Conservation (phyloP, 2,113 vertebrate species). For the Heliornis fulica region DNA sequence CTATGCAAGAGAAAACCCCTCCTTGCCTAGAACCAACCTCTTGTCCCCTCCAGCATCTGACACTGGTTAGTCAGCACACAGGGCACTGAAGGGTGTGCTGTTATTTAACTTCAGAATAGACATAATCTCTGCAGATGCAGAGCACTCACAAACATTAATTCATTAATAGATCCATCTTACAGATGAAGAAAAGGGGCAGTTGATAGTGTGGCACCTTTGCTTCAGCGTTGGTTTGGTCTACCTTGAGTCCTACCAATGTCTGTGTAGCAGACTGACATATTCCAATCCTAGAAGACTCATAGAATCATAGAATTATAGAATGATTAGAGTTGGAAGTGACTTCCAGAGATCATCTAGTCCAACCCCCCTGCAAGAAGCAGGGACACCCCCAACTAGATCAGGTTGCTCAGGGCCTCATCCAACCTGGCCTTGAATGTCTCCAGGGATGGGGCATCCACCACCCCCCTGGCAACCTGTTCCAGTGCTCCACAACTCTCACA, state of each 20-base stretch:
- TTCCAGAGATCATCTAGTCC: too few species aligned
- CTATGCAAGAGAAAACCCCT: background rate
- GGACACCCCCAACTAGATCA: too few species aligned
- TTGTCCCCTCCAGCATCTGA: background rate
- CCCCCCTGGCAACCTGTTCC: too few species aligned
- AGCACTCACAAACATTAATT: background rate
- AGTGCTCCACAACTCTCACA: too few species aligned
- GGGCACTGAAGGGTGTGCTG: background rate
- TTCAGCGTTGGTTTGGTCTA: background rate
- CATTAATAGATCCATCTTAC: background rate
- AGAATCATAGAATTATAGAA: too few species aligned
- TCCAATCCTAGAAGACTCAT: background rate
- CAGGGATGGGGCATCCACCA: too few species aligned
- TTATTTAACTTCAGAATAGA: background rate
- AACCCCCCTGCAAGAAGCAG: too few species aligned
- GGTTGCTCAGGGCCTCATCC: too few species aligned
- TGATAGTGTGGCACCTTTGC: background rate
- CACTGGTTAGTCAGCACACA: background rate
- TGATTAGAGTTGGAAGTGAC: too few species aligned
- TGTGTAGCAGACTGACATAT: background rate
- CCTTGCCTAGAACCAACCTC: background rate
- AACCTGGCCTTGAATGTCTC: too few species aligned
- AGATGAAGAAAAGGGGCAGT: background rate
- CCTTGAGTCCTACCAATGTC: background rate
- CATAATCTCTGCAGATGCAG: background rate